Evolutionary conservation across 2,797 vertebrate species (phyloP).

Genomic region (Rhinichthys osculus): DNA sequence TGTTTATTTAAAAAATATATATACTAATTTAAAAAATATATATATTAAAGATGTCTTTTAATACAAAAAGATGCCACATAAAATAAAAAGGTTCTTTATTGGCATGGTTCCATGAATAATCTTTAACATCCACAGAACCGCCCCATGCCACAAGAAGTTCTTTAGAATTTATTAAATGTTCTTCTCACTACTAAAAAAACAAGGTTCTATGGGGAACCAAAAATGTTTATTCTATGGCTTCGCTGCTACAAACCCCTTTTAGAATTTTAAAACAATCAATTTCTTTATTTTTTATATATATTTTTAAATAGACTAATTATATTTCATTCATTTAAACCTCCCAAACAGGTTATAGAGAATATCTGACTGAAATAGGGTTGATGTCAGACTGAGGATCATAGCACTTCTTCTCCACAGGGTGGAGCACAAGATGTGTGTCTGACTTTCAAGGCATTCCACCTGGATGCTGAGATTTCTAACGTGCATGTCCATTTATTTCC

Average conservation of each 20-base stretch:
- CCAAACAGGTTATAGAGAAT: not conserved
- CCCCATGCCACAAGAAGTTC: not conserved
- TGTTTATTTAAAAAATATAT: no score
- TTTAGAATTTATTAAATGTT: not conserved
- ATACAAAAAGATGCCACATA: not conserved
- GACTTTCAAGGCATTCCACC: constrained; percentile 46
- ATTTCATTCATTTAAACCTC: not conserved
- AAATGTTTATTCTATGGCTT: not conserved
- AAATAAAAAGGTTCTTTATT: not conserved
- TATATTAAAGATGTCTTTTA: not conserved
- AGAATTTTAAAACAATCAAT: constrained; percentile 1
- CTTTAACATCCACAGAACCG: not conserved
- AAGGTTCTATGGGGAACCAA: not conserved
- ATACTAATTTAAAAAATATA: no score
- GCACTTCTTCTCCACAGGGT: constrained; percentile 72
- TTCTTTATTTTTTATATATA: no score
- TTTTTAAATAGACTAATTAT: not conserved
- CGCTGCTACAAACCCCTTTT: not conserved
- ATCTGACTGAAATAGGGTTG: not conserved
- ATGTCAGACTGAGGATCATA: not conserved
- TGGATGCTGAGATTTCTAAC: constrained; percentile 68
- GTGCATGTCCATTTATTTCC: constrained; percentile 61
- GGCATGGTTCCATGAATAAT: not conserved
- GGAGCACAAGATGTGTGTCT: constrained; percentile 76
- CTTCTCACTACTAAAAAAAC: not conserved